Conservation (phyloP, 1,140 invertebrate genomes). For the Chrysomallon squamiferum region DNA sequence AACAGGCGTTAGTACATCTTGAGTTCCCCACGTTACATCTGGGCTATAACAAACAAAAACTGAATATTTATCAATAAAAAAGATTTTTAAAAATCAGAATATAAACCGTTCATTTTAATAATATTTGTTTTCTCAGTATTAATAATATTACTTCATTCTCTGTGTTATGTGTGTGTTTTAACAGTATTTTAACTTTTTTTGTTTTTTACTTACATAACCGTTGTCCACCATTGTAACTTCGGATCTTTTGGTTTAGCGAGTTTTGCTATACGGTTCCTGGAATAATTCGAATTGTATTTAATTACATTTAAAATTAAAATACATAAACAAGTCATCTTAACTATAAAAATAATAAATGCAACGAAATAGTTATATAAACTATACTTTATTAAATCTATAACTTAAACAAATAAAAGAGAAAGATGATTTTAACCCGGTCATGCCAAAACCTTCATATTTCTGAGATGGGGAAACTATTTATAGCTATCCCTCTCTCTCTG, state of each 20-base stretch:
- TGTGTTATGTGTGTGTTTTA: background rate
- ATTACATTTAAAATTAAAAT: too few relatives aligned
- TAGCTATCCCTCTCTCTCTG: too few relatives aligned
- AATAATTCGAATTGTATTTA: background rate
- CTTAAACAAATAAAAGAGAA: too few relatives aligned
- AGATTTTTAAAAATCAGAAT: background rate
- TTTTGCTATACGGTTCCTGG: conserved; percentile 26
- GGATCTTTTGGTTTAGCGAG: conserved; percentile 30
- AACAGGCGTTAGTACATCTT: conserved; percentile 43
- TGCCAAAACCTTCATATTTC: too few relatives aligned
- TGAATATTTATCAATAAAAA: too few relatives aligned
- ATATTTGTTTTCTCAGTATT: background rate
- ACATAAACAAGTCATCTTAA: background rate
- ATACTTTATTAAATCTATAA: background rate
- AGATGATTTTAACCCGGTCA: too few relatives aligned
- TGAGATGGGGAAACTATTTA: too few relatives aligned
- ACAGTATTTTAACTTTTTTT: background rate
- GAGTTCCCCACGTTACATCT: conserved; percentile 46
- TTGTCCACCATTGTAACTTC: conserved; percentile 35
- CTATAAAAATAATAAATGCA: background rate
- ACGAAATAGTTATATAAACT: background rate
- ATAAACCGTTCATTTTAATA: background rate
- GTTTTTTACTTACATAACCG: conserved; percentile 27
- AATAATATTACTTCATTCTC: background rate
- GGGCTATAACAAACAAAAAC: conserved; percentile 22